Percentiles rank a stretch among this genome's conserved stretches.
Evolutionary conservation across 2,113 vertebrate genomes (phyloP).

Genomic region (Megaptera novaeangliae): DNA sequence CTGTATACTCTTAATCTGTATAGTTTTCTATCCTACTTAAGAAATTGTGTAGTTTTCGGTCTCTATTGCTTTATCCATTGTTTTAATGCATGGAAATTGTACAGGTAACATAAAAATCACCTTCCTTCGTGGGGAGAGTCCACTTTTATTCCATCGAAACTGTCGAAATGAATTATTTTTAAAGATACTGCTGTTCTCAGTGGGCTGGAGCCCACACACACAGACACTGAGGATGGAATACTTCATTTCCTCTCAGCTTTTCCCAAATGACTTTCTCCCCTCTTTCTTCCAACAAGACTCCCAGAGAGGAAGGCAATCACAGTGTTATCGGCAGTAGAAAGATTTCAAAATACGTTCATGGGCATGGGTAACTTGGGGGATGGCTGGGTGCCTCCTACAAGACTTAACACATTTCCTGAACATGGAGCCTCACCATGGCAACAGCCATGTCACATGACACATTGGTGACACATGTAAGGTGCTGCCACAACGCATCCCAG

Average conservation of each 20-base stretch:
- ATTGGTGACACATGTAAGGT: conserved; percentile 78
- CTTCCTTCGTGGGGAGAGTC: background rate
- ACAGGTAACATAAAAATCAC: background rate
- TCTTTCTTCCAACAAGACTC: background rate
- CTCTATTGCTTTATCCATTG: background rate
- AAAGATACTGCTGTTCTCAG: background rate
- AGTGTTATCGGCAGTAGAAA: conserved; percentile 78
- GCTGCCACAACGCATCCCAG: conserved; percentile 78
- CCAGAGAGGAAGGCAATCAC: conserved; percentile 52
- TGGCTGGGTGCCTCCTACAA: conserved; percentile 83
- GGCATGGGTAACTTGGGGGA: conserved; percentile 74
- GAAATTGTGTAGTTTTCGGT: background rate
- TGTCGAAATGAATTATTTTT: background rate
- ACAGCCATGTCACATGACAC: conserved; percentile 82
- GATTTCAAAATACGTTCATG: conserved; percentile 56
- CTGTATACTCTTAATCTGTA: background rate
- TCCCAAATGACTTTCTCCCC: background rate
- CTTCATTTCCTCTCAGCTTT: conserved; percentile 16
- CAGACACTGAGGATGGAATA: background rate
- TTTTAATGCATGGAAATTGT: background rate
- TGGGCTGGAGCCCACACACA: background rate
- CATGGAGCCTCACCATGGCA: conserved; percentile 86
- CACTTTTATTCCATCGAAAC: background rate
- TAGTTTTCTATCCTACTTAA: background rate
- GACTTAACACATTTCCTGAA: conserved; percentile 84